Conservation (phyloP, 2,888 invertebrate genomes). For the Ditula angustiorana region DNA sequence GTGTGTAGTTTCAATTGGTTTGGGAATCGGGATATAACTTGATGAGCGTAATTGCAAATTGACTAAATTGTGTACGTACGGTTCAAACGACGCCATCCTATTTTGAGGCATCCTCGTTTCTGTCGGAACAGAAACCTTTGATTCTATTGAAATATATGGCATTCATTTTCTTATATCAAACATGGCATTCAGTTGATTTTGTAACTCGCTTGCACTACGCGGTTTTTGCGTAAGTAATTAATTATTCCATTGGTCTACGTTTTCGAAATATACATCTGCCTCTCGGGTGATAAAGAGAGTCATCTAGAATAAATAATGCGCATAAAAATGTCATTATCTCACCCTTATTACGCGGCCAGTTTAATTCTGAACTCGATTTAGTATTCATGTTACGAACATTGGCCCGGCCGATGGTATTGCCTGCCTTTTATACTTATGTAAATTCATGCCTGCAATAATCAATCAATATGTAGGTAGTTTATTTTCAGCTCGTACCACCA, state of each 20-base stretch:
- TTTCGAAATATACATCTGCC: neutral
- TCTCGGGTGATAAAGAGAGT: neutral
- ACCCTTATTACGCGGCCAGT: neutral
- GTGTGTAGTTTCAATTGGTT: too few species aligned
- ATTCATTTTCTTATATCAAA: too few species aligned
- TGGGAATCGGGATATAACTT: too few species aligned
- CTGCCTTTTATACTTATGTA: neutral
- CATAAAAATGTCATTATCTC: neutral
- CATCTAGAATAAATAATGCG: neutral
- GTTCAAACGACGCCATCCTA: too few species aligned
- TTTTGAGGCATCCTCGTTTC: too few species aligned
- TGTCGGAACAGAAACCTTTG: too few species aligned
- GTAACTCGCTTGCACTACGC: too few species aligned
- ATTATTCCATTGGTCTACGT: neutral
- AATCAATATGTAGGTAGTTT: neutral
- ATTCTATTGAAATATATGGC: too few species aligned
- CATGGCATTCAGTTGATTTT: too few species aligned
- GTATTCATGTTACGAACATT: slow-evolving; percentile 5
- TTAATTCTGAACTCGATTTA: neutral
- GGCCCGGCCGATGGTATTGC: neutral
- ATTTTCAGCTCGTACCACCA: neutral
- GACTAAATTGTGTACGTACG: too few species aligned
- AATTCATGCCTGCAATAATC: neutral
- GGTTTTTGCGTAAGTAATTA: too few species aligned
- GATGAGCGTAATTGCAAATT: too few species aligned